These are phyloP conservation scores for Lutraria lutraria DNA, from an alignment of 2,888 invertebrate genomes.

Conservation along the genomic window DNA sequence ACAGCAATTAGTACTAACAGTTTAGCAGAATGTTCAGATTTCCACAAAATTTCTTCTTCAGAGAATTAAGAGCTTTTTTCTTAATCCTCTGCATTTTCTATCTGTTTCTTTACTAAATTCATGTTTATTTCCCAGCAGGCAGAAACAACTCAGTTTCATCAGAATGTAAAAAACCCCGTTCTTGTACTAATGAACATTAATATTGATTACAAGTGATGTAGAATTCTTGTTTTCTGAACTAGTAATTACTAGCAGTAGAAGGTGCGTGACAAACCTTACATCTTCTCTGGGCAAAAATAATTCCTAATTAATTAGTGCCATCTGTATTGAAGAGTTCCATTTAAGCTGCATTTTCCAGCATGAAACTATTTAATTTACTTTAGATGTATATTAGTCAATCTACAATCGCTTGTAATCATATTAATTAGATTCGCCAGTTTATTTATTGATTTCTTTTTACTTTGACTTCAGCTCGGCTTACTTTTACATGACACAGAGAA, in stretches of 20 bases:
- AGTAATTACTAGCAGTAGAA: not conserved
- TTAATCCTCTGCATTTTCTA: too few relatives aligned
- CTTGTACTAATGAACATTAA: not conserved
- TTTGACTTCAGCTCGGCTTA: too few relatives aligned
- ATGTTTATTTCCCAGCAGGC: not conserved
- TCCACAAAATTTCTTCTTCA: too few relatives aligned
- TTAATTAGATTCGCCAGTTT: not conserved
- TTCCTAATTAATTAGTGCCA: conserved; percentile 41
- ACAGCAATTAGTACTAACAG: too few relatives aligned
- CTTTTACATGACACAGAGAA: too few relatives aligned
- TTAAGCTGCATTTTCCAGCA: conserved; percentile 29
- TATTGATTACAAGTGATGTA: conserved; percentile 2
- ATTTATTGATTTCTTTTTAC: too few relatives aligned
- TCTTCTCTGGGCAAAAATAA: conserved; percentile 18
- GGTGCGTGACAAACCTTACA: conserved; percentile 23
- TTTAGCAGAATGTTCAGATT: too few relatives aligned
- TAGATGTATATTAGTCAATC: not conserved
- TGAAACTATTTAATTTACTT: conserved; percentile 22
- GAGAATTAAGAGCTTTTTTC: too few relatives aligned
- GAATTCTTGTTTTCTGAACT: not conserved
- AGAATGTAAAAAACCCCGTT: not conserved
- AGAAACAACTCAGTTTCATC: not conserved
- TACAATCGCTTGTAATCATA: not conserved
- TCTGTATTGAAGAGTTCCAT: conserved; percentile 28
- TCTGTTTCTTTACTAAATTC: too few relatives aligned